Percentiles rank a stretch among this genome's conserved stretches.
phyloP scores from a whole-genome alignment of 2,113 vertebrate species.

The Platanista minor region DNA sequence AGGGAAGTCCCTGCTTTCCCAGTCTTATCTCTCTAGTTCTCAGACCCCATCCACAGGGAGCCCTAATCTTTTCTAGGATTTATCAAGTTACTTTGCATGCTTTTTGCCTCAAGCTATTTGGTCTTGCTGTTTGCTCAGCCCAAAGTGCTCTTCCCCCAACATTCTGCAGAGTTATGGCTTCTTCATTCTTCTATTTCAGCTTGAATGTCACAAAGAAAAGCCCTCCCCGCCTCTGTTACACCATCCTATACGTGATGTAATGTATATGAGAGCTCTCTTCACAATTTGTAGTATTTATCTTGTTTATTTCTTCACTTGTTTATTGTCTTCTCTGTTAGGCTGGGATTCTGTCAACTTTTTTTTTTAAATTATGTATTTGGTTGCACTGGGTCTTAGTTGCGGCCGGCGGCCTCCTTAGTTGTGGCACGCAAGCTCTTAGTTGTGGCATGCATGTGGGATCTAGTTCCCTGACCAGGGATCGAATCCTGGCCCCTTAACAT shows the following conservation, averaged over 20 bases:
- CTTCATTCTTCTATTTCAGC: neutral
- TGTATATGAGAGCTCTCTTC: neutral
- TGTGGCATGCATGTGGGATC: too few species aligned
- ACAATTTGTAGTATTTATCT: neutral
- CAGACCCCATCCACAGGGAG: neutral
- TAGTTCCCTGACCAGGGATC: too few species aligned
- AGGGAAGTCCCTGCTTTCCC: neutral
- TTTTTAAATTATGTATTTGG: too few species aligned
- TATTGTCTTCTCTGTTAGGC: neutral
- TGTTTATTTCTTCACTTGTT: neutral
- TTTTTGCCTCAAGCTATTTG: neutral
- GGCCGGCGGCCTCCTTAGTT: too few species aligned
- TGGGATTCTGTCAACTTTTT: neutral
- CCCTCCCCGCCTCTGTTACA: neutral
- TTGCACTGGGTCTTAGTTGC: too few species aligned
- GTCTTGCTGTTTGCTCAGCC: neutral
- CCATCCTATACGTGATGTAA: neutral
- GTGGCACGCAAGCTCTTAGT: too few species aligned
- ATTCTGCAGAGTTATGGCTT: neutral
- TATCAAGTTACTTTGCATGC: neutral
- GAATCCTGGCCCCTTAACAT: too few species aligned
- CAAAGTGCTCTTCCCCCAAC: neutral
- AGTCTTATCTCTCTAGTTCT: neutral
- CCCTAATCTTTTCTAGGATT: neutral
- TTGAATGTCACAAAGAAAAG: neutral